Base-by-base conservation (phyloP, 2,113 vertebrate genomes). In the Microtus richardsoni region DNA sequence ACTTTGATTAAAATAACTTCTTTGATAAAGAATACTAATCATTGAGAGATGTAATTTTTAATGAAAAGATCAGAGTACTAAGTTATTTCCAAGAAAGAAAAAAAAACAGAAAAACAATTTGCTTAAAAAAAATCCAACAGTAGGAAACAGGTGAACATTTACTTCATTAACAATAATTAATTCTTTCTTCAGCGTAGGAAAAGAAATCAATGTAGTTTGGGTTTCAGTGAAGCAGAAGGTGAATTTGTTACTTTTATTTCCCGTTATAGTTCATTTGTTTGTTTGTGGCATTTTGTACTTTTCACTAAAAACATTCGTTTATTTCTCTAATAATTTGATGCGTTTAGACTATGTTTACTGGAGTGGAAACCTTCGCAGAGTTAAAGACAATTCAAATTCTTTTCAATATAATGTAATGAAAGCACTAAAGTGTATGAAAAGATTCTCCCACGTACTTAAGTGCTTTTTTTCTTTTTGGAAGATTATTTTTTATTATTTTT, bases 1-100 rank as follows among this genome's bases (percentile, higher is more conserved):
- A 44, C 88, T 87, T 95, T 83, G 21, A 80, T 47, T 95, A 30
- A 95, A 83, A 92, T 91, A 77, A 77, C 47, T 49, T 94, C 30
- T 88, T 64, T 94, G 22, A 7, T 77, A 33, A 87, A 33, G 12
- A 95, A 77, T 88, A 54, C 22, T 22, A 71, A 36, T 89, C 33
- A 60, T n/a, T 47, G 88, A 44, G 1, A 86, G 13, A 85, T 62
- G 33, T 17, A 86, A 91, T 30, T 68, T 54, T 47, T 36, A n/a
- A 3, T 73, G 12, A 89, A n/a, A 2, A 41, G 36, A 44, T 93
- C 2, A 28, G 26, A 82, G 82, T 82, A 78, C 30, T 78, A 47
- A 79, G 12, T 33, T 58, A 28, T 88, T 74, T 74, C 89, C 82
- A 13, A 75, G 19, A 75, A 95, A 89, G 12, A 1, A 70, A 66